phyloP scores from a whole-genome alignment of 2,888 invertebrate genomes.

The Brachypalpus laphriformis region DNA sequence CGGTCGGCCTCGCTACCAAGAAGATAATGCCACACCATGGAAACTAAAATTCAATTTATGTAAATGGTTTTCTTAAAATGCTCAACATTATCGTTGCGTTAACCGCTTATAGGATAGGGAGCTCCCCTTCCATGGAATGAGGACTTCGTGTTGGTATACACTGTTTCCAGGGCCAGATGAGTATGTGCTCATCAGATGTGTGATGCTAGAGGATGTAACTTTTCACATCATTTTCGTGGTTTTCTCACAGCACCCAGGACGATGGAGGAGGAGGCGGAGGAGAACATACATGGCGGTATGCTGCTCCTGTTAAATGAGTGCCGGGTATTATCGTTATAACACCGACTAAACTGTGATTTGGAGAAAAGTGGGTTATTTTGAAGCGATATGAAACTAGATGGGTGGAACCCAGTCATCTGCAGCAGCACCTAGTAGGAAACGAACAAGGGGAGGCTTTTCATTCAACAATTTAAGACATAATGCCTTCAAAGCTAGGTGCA shows the following conservation, averaged over 20 bases:
- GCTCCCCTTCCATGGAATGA: neutral
- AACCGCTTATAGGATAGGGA: conserved; percentile 39
- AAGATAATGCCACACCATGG: conserved; percentile 12
- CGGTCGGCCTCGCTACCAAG: conserved; percentile 35
- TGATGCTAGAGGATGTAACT: conserved; percentile 53
- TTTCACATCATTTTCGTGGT: conserved; percentile 65
- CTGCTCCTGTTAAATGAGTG: conserved; percentile 6
- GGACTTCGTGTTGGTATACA: neutral
- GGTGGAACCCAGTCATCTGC: neutral
- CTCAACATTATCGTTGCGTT: conserved; percentile 43
- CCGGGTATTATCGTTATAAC: conserved; percentile 22
- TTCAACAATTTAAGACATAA: neutral
- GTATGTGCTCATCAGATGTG: conserved; percentile 40
- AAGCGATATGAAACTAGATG: conserved; percentile 9
- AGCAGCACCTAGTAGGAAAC: neutral
- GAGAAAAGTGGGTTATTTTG: conserved; percentile 23
- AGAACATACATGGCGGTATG: neutral
- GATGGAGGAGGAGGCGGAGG: conserved; percentile 11
- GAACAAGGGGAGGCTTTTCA: neutral
- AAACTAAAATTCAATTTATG: conserved; percentile 65
- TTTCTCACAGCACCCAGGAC: neutral
- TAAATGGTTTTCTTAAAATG: conserved; percentile 53
- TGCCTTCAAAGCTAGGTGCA: neutral
- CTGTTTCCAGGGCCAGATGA: conserved; percentile 22
- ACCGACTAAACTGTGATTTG: conserved; percentile 34